phyloP scores from a whole-genome alignment of 2,797 vertebrate species.

The Enteromius radiatus region DNA sequence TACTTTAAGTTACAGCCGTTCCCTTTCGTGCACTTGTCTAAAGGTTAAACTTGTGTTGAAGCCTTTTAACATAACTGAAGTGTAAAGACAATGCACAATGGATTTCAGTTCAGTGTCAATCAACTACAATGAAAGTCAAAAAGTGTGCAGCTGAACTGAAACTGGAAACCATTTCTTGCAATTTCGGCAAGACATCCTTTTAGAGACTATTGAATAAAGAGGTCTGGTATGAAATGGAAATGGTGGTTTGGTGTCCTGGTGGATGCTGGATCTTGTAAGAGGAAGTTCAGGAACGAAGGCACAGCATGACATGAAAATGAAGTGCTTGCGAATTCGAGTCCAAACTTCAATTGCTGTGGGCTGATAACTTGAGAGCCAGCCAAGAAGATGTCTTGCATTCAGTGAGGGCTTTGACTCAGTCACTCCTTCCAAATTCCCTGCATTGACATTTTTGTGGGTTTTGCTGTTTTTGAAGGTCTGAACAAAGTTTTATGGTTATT shows the following conservation, averaged over 20 bases:
- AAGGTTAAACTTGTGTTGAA: not conserved
- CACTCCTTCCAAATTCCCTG: not conserved
- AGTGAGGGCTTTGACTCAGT: constrained; percentile 4
- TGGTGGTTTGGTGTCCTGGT: constrained; percentile 29
- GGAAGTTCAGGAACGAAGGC: constrained; percentile 12
- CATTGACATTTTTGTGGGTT: constrained; percentile 23
- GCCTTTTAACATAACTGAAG: not conserved
- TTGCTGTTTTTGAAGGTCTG: not conserved
- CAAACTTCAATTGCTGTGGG: constrained; percentile 32
- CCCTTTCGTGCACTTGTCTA: not conserved
- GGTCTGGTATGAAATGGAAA: constrained; percentile 48
- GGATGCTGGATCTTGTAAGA: not conserved
- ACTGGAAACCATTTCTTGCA: not conserved
- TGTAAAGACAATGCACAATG: constrained; percentile 22
- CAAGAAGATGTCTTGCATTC: constrained; percentile 11
- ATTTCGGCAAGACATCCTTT: constrained; percentile 27
- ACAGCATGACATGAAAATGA: constrained; percentile 33
- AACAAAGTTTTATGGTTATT: not conserved
- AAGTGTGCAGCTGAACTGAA: not conserved
- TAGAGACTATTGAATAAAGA: constrained; percentile 25
- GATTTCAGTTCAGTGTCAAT: not conserved
- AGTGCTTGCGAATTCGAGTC: constrained; percentile 31
- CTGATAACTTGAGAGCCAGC: not conserved
- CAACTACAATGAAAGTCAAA: not conserved
- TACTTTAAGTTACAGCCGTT: not conserved